Percentiles rank a stretch among this genome's conserved stretches.
Evolutionary conservation across 2,888 invertebrate genomes (phyloP).

Genomic region (Pristionchus fissidentatus): DNA sequence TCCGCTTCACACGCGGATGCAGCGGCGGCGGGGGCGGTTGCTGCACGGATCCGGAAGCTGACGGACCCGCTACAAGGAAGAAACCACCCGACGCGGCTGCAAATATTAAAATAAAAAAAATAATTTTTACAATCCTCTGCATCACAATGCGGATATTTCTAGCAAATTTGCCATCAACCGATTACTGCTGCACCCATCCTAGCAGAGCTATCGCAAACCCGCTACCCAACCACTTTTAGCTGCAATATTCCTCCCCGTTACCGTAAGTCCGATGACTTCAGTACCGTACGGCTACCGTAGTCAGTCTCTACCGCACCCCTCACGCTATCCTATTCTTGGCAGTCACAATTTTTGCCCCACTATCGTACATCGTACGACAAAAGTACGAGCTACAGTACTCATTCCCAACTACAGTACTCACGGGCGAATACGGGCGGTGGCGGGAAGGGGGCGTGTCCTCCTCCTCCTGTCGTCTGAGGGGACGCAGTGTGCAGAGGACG

Average conservation of each 20-base stretch:
- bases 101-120: no score
- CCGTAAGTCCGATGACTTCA: background rate
- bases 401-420: background rate
- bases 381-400: background rate
- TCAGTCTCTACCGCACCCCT: background rate
- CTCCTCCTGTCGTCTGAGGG: background rate
- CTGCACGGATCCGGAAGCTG: background rate
- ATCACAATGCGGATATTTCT: no score
- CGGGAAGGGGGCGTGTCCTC: constrained; percentile 31
- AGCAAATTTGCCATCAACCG: no score
- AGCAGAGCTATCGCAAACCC: no score
- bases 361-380: background rate
- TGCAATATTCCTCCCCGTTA: no score
- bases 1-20: constrained; percentile 31
- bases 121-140: no score
- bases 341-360: no score
- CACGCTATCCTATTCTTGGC: background rate
- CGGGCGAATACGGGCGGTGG: background rate
- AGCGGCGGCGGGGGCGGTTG: constrained; percentile 18
- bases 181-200: no score
- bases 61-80: constrained; percentile 19
- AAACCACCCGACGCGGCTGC: background rate
- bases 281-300: background rate
- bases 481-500: background rate
- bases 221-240: no score